A percentile compares a stretch with the other conserved stretches of the same genome.
Evolutionary conservation across 2,888 invertebrate genomes (phyloP).

Genomic region (Dugesia japonica): DNA sequence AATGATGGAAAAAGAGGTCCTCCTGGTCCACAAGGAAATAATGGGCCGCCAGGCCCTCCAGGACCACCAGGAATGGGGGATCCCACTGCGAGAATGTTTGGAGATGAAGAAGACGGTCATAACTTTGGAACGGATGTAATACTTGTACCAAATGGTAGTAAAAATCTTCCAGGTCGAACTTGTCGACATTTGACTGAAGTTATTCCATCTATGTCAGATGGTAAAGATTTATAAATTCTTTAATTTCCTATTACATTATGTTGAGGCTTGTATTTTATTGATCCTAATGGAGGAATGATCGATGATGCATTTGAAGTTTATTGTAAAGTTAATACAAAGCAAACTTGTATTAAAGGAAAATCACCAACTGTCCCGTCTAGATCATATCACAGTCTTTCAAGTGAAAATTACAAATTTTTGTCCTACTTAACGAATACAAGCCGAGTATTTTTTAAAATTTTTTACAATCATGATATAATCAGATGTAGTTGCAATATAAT

Average conservation of each 20-base stretch:
- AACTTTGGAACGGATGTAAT: slow-evolving; percentile 50
- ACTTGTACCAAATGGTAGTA: slow-evolving; percentile 61
- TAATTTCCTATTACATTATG: slow-evolving; percentile 30
- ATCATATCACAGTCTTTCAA: background rate
- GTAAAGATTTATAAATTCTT: slow-evolving; percentile 53
- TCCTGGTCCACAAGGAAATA: background rate
- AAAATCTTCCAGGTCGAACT: slow-evolving; percentile 66
- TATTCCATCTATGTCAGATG: slow-evolving; percentile 62
- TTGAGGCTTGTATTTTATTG: slow-evolving; percentile 30
- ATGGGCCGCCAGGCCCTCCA: slow-evolving; percentile 23
- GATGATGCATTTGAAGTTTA: slow-evolving; percentile 32
- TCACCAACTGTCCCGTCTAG: background rate
- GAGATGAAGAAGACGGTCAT: slow-evolving; percentile 39
- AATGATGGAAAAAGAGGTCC: slow-evolving; percentile 20
- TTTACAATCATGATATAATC: background rate
- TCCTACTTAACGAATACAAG: background rate
- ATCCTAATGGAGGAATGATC: slow-evolving; percentile 32
- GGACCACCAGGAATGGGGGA: slow-evolving; percentile 15
- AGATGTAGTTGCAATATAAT: background rate
- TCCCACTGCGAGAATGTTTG: background rate
- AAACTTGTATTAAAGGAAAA: slow-evolving; percentile 32
- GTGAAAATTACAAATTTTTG: background rate
- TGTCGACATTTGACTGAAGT: slow-evolving; percentile 67
- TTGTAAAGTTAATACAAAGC: slow-evolving; percentile 15
- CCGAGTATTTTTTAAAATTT: background rate